Percentiles rank a stretch among this genome's conserved stretches.
Evolutionary conservation across 2,888 invertebrate genomes (phyloP).

Genomic region (Tetragonisca angustula): DNA sequence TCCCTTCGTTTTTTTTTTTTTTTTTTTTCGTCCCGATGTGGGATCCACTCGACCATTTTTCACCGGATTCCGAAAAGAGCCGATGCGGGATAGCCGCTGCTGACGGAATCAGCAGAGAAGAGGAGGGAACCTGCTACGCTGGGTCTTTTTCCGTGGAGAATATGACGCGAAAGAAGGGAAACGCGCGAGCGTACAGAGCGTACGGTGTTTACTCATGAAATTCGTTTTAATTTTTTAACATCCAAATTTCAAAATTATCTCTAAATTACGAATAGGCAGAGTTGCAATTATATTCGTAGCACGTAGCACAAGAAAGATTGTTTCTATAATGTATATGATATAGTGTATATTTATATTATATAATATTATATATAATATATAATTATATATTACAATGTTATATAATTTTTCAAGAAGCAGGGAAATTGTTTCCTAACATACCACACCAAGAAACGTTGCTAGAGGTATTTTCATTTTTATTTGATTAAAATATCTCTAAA

Average conservation of each 20-base stretch:
- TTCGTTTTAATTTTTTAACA: neutral
- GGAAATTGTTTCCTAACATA: too few species aligned
- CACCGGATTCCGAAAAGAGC: constrained; percentile 32
- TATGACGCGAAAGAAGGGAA: neutral
- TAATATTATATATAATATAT: too few species aligned
- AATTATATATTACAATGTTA: too few species aligned
- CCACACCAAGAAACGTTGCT: too few species aligned
- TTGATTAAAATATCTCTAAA: too few species aligned
- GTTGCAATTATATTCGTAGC: too few species aligned
- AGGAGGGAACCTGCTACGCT: neutral
- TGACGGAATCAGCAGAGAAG: constrained; percentile 7
- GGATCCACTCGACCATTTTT: constrained; percentile 46
- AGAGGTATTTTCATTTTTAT: too few species aligned
- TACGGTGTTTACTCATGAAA: neutral
- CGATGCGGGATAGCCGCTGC: constrained; percentile 25
- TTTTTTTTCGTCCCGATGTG: neutral
- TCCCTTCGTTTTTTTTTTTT: neutral
- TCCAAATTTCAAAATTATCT: too few species aligned
- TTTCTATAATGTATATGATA: too few species aligned
- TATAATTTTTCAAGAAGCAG: too few species aligned
- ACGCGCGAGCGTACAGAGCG: neutral
- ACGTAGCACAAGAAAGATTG: too few species aligned
- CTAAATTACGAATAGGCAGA: neutral
- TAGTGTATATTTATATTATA: too few species aligned
- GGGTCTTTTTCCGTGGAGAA: neutral